Conservation (phyloP, 1,140 invertebrate genomes). For the Bombus confusus region DNA sequence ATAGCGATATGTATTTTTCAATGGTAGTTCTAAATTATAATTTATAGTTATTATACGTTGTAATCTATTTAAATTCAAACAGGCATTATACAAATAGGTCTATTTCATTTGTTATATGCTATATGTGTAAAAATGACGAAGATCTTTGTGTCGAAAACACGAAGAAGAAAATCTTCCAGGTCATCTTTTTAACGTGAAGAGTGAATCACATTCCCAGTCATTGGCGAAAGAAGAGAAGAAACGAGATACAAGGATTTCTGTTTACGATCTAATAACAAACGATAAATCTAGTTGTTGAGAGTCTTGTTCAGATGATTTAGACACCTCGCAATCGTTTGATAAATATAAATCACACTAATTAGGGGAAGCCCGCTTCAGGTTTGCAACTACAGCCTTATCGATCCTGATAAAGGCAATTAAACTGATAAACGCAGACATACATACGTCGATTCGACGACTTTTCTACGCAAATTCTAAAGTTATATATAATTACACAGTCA, state of each 20-base stretch:
- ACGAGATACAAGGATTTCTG: not conserved
- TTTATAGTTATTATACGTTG: no score
- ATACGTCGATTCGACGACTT: not conserved
- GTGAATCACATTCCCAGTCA: not conserved
- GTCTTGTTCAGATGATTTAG: not conserved
- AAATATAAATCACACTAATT: constrained; percentile 30
- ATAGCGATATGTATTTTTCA: no score
- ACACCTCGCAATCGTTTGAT: not conserved
- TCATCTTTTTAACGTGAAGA: not conserved
- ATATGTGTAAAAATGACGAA: no score
- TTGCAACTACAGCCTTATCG: not conserved
- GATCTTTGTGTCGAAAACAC: not conserved
- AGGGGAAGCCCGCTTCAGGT: not conserved
- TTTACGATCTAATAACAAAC: constrained; percentile 2
- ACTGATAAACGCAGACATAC: constrained; percentile 1
- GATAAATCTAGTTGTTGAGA: constrained; percentile 15
- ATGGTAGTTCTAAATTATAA: no score
- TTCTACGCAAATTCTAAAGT: not conserved
- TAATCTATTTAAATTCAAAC: no score
- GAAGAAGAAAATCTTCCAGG: not conserved
- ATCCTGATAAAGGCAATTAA: constrained; percentile 24
- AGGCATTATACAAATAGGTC: no score
- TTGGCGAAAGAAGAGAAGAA: not conserved
- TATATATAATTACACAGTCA: not conserved
- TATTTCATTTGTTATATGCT: no score